These are phyloP conservation scores for Luperina nickerlii DNA, from an alignment of 2,888 invertebrate genomes.

Conservation along the genomic window DNA sequence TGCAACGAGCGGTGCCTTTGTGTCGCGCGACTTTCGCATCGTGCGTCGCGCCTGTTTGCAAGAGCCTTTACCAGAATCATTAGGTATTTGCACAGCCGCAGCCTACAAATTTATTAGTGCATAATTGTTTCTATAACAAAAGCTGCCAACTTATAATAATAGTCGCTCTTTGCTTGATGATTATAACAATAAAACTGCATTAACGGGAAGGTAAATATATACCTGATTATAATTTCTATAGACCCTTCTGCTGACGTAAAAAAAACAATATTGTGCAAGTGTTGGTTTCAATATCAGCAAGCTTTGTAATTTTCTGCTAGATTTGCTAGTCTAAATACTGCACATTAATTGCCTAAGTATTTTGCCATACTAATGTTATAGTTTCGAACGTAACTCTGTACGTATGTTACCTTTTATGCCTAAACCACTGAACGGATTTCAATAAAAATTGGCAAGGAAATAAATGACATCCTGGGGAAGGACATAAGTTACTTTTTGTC, in stretches of 20 bases:
- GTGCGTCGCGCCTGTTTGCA: too few relatives aligned
- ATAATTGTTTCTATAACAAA: slow-evolving; percentile 71
- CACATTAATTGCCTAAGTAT: background rate
- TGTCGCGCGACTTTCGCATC: too few relatives aligned
- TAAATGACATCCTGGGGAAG: background rate
- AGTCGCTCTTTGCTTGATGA: background rate
- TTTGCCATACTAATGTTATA: background rate
- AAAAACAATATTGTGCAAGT: slow-evolving; percentile 4
- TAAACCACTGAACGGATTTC: background rate
- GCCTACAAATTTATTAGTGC: slow-evolving; percentile 78
- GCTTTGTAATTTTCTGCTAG: background rate
- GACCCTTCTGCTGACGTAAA: background rate
- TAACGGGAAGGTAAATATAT: slow-evolving; percentile 2
- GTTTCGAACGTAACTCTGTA: background rate
- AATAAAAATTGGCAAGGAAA: background rate
- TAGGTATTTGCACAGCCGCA: slow-evolving; percentile 73
- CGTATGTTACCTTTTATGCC: background rate
- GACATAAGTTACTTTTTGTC: background rate
- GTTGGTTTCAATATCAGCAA: slow-evolving; percentile 12
- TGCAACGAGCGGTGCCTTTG: too few relatives aligned
- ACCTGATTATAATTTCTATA: slow-evolving; percentile 20
- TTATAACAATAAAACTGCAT: slow-evolving; percentile 20
- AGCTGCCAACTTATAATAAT: slow-evolving; percentile 32
- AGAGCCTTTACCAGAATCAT: too few relatives aligned
- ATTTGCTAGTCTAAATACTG: background rate